Percentiles rank a stretch among this genome's conserved stretches.
Conservation (phyloP, 1,140 invertebrate genomes). For the Macrobrachium rosenbergii region DNA sequence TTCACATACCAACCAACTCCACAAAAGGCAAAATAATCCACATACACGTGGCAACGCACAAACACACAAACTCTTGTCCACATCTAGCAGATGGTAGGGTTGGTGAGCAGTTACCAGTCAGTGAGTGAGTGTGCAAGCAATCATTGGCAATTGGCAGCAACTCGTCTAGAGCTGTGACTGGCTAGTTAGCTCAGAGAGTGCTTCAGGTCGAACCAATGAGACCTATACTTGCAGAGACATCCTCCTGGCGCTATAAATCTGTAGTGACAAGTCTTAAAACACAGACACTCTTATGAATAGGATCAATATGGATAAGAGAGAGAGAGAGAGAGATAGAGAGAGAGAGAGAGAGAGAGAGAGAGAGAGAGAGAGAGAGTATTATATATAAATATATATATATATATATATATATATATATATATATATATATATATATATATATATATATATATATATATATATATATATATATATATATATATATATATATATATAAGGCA, state of each 20-base stretch:
- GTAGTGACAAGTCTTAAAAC: no score
- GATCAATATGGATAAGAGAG: background rate
- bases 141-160: no score
- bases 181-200: no score
- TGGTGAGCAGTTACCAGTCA: no score
- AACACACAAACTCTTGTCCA: background rate
- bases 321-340: slow-evolving; percentile 4
- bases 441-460: slow-evolving; percentile 3
- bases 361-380: background rate
- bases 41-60: background rate
- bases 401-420: background rate
- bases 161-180: no score
- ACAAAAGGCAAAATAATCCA: background rate
- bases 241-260: no score
- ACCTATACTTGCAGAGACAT: no score
- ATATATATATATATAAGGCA: no score
- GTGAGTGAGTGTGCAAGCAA: no score
- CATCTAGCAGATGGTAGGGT: no score
- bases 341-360: slow-evolving; percentile 14
- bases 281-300: no score
- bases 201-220: no score
- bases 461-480: background rate
- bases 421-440: background rate
- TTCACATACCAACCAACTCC: background rate
- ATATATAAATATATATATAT: background rate